Conservation (phyloP, 2,888 invertebrate genomes). For the Gortyna flavago region DNA sequence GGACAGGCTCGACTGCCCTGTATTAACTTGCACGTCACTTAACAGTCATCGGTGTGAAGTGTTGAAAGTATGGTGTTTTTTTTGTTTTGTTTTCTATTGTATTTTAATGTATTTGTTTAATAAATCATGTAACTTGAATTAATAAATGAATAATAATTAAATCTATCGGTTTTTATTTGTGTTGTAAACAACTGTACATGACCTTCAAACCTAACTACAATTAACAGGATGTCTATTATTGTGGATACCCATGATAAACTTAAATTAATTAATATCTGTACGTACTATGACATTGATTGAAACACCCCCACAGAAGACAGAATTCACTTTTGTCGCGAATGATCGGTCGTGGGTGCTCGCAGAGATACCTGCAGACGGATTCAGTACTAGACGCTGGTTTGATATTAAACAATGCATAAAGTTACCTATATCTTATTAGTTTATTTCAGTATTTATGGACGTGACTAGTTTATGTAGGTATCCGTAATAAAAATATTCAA, state of each 20-base stretch:
- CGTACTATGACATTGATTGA: not conserved
- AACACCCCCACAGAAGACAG: not conserved
- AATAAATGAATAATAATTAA: too few relatives aligned
- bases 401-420: too few relatives aligned
- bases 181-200: not conserved
- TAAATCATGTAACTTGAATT: too few relatives aligned
- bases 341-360: not conserved
- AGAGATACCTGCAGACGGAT: not conserved
- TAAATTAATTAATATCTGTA: not conserved
- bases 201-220: not conserved
- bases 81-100: not conserved
- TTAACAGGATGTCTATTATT: not conserved
- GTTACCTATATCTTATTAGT: not conserved
- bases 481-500: too few relatives aligned
- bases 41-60: not conserved
- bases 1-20: too few relatives aligned
- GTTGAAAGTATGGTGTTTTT: not conserved
- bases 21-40: not conserved
- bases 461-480: not conserved
- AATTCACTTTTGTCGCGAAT: not conserved
- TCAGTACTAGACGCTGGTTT: not conserved
- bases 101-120: too few relatives aligned
- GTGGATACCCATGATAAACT: not conserved
- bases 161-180: not conserved
- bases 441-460: not conserved